Base-by-base conservation (phyloP, 2,888 invertebrate genomes). In the Dryococelus australis region DNA sequence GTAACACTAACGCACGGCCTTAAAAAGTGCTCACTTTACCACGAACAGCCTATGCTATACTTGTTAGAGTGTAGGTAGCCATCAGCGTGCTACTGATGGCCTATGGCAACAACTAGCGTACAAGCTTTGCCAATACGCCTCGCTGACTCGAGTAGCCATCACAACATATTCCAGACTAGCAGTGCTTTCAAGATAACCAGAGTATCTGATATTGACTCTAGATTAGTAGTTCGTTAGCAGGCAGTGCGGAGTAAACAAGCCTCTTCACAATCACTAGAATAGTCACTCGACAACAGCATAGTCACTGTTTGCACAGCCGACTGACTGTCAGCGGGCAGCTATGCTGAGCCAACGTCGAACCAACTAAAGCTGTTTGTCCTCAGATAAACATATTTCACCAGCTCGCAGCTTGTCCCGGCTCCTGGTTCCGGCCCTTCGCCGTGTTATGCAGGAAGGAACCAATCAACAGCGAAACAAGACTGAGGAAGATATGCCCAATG, bases 141-240 rank as follows among this genome's bases (percentile, higher is more conserved):
- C 65, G 65, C 8, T n/a, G 20, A 24, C n/a, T 65, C 24, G 65
- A 65, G 65, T 65, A 65, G 65, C 65, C 65, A 65, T 65, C 65
- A 65, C 65, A 65, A 65, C 65, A 65, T 65, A 65, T 65, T 65
- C 65, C 16, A 24, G 65, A 35, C 35, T 35, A 65, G 47, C 65
- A 65, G 13, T 8, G 65, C 65, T 65, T 65, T 65, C 65, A n/a
- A 65, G 65, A 65, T 65, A 65, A 65, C 65, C n/a, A 65, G 13
- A n/a, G 24, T 65, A 65, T 65, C 65, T 65, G 65, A 65, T 65
- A 65, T 65, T 65, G 65, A 65, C 65, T 65, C 65, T 65, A 65
- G 65, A 65, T 65, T 65, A 65, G 65, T 65, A 12, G 65, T 65
- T n/a, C 24, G 65, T 65, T 24, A n/a, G 65, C n/a, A 3, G 65